phyloP scores from a whole-genome alignment of 2,888 invertebrate species.

The Apoda limacodes region DNA sequence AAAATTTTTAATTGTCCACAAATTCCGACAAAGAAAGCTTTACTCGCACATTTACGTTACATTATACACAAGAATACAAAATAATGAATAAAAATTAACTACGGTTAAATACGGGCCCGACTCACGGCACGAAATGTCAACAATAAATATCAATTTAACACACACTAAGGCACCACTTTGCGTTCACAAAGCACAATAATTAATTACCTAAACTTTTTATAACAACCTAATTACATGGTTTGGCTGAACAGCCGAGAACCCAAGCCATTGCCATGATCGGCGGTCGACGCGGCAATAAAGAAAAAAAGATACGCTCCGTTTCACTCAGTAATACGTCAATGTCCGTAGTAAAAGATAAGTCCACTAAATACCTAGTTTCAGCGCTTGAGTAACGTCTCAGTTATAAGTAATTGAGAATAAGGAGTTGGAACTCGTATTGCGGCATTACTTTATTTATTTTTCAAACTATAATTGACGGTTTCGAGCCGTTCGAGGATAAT shows the following conservation, averaged over 20 bases:
- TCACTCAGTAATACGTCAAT: conserved; percentile 52
- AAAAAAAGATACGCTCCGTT: conserved; percentile 33
- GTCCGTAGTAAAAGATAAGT: conserved; percentile 46
- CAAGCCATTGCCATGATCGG: conserved; percentile 25
- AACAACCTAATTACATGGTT: conserved; percentile 54
- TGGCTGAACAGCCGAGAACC: conserved; percentile 31
- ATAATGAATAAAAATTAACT: conserved; percentile 18
- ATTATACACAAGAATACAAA: conserved; percentile 8
- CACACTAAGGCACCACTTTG: conserved; percentile 31
- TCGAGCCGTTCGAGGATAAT: conserved; percentile 40
- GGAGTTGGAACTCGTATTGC: conserved; percentile 43
- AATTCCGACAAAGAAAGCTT: conserved; percentile 14
- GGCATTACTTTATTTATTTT: conserved; percentile 42
- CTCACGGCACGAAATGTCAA: conserved; percentile 50
- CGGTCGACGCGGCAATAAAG: conserved; percentile 23
- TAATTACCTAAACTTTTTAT: conserved; percentile 60
- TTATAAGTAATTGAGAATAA: conserved; percentile 65
- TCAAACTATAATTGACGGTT: conserved; percentile 55
- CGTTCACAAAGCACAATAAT: conserved; percentile 40
- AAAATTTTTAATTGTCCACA: conserved; percentile 21
- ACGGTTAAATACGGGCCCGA: conserved; percentile 34
- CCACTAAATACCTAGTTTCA: conserved; percentile 56
- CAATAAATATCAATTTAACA: conserved; percentile 58
- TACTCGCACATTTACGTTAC: background rate
- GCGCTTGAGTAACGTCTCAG: conserved; percentile 60